These are phyloP conservation scores for Eptesicus fuscus DNA, from an alignment of 2,113 vertebrate species.

Conservation along the genomic window DNA sequence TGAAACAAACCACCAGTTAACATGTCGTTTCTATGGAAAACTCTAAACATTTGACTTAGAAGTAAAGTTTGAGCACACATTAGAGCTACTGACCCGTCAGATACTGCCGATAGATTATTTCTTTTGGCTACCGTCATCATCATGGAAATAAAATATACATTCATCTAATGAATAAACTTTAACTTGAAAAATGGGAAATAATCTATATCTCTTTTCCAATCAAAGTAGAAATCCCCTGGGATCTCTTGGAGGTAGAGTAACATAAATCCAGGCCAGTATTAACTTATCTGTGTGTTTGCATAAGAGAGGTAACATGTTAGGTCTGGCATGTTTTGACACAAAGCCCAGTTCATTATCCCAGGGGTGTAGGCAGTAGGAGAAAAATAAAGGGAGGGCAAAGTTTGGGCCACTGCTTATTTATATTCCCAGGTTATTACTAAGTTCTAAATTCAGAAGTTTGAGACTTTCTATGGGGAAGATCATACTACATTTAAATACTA, in stretches of 20 bases:
- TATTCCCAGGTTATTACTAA: background rate
- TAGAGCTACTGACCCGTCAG: background rate
- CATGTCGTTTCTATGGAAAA: background rate
- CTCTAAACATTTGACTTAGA: conserved; percentile 20
- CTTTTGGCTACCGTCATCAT: background rate
- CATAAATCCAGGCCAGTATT: background rate
- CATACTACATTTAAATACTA: background rate
- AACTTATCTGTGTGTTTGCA: background rate
- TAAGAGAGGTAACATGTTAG: background rate
- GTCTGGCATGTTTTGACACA: background rate
- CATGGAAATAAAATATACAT: background rate
- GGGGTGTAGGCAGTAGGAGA: background rate
- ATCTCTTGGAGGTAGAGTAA: background rate
- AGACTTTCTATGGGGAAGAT: background rate
- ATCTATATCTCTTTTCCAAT: background rate
- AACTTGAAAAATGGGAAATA: background rate
- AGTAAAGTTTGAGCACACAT: background rate
- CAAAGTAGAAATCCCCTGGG: background rate
- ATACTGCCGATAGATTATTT: background rate
- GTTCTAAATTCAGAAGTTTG: background rate
- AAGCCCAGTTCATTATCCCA: background rate
- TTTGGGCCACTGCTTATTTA: background rate
- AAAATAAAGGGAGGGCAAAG: background rate
- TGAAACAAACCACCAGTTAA: background rate
- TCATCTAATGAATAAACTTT: background rate